These are phyloP conservation scores for Ceratosolen solmsi DNA, from an alignment of 1,140 invertebrate genomes.

Conservation along the genomic window DNA sequence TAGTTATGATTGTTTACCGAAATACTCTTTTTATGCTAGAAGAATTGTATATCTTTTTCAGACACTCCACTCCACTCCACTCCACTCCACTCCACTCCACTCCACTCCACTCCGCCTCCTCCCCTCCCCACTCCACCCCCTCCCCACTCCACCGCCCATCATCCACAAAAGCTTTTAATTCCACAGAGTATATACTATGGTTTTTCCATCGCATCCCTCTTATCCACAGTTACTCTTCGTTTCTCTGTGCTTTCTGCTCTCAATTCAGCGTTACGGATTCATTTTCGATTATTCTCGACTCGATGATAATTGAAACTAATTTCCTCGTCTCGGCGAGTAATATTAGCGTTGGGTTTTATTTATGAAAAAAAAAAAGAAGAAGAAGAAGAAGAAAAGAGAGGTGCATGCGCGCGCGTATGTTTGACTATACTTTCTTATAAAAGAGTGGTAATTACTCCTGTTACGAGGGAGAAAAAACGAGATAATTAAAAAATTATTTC, in stretches of 20 bases:
- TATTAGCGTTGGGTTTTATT: background rate
- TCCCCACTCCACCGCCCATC: too few species aligned
- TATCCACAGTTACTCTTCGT: background rate
- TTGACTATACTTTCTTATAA: background rate
- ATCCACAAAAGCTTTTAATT: too few species aligned
- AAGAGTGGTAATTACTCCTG: constrained; percentile 7
- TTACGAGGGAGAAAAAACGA: background rate
- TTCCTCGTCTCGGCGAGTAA: constrained; percentile 17
- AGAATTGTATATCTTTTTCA: background rate
- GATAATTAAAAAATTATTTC: constrained; percentile 28
- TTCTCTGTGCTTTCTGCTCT: background rate
- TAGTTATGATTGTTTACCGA: background rate
- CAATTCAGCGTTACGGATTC: constrained; percentile 22
- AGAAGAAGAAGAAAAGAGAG: too few species aligned
- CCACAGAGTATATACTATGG: background rate
- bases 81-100: too few species aligned
- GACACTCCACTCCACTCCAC: too few species aligned
- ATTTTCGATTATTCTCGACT: constrained; percentile 43
- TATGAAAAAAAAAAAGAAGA: too few species aligned
- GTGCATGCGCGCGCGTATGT: background rate
- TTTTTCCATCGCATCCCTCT: background rate
- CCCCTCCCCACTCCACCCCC: too few species aligned
- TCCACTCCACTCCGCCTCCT: too few species aligned
- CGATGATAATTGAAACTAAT: constrained; percentile 44
- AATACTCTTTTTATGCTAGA: background rate